phyloP scores from a whole-genome alignment of 2,888 invertebrate species.

The Spialia ferax region DNA sequence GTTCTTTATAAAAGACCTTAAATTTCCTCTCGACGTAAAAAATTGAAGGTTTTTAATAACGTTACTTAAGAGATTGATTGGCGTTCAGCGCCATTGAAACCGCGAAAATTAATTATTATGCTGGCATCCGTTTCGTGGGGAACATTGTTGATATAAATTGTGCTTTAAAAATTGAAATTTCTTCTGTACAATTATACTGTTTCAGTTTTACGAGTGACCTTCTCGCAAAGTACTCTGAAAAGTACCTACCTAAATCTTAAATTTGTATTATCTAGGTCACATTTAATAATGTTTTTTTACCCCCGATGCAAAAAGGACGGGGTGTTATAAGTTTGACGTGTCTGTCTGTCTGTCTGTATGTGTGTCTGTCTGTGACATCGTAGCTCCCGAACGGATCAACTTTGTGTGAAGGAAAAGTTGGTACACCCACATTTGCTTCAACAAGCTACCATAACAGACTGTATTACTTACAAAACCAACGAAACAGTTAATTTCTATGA shows the following conservation, averaged over 20 bases:
- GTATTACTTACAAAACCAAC: neutral
- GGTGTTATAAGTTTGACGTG: no score
- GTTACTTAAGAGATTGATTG: constrained; percentile 22
- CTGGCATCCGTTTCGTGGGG: neutral
- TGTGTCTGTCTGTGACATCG: no score
- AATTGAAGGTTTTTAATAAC: constrained; percentile 3
- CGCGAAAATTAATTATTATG: constrained; percentile 32
- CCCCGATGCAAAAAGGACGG: no score
- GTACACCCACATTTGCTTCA: neutral
- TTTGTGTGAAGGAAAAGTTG: neutral
- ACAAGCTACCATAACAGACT: neutral
- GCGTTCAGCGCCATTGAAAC: constrained; percentile 5
- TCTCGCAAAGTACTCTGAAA: no score
- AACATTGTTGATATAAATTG: constrained; percentile 2
- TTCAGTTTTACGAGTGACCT: neutral
- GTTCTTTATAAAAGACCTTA: neutral
- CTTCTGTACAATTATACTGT: neutral
- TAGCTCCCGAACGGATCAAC: no score
- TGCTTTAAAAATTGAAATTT: neutral
- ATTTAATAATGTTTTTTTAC: no score
- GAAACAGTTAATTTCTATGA: constrained; percentile 25
- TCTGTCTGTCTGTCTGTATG: no score
- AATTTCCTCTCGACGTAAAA: constrained; percentile 6
- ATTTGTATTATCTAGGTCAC: no score
- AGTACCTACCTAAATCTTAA: no score